Percentiles rank a stretch among this genome's conserved stretches.
Evolutionary conservation across 2,888 invertebrate species (phyloP).

Genomic region (Leptinotarsa juncta): DNA sequence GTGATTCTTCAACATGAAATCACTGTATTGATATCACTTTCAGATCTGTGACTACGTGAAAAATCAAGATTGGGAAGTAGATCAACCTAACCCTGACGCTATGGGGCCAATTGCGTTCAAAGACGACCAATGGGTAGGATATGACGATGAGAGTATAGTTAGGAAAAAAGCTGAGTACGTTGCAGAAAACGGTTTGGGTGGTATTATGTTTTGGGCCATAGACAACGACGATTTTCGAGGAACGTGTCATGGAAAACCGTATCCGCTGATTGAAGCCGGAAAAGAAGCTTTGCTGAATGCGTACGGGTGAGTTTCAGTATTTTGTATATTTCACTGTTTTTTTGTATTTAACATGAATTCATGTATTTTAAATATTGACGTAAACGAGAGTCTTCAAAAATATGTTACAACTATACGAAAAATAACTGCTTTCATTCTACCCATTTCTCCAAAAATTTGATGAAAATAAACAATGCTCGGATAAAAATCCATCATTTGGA

Average conservation of each 20-base stretch:
- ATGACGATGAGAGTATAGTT: conserved; percentile 88
- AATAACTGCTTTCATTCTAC: too few relatives aligned
- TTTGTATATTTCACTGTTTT: neutral
- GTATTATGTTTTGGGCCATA: conserved; percentile 94
- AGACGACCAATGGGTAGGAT: conserved; percentile 94
- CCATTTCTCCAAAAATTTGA: too few relatives aligned
- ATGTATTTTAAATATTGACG: too few relatives aligned
- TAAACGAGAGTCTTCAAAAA: too few relatives aligned
- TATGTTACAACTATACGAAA: too few relatives aligned
- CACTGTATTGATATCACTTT: conserved; percentile 14
- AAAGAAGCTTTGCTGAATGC: conserved; percentile 81
- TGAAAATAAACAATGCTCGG: too few relatives aligned
- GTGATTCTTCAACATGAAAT: too few relatives aligned
- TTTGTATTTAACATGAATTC: too few relatives aligned
- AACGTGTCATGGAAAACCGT: conserved; percentile 86
- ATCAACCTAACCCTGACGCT: conserved; percentile 81
- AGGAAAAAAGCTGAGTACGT: conserved; percentile 87
- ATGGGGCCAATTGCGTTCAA: conserved; percentile 92
- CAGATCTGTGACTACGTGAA: conserved; percentile 88
- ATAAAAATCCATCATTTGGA: too few relatives aligned
- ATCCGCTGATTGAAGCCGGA: conserved; percentile 91
- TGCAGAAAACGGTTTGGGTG: conserved; percentile 85
- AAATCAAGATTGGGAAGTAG: conserved; percentile 84
- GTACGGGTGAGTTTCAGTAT: conserved; percentile 69
- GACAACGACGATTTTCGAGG: conserved; percentile 96